Evolutionary conservation across 2,888 invertebrate species (phyloP).

Genomic region (Xestia sexstrigata): DNA sequence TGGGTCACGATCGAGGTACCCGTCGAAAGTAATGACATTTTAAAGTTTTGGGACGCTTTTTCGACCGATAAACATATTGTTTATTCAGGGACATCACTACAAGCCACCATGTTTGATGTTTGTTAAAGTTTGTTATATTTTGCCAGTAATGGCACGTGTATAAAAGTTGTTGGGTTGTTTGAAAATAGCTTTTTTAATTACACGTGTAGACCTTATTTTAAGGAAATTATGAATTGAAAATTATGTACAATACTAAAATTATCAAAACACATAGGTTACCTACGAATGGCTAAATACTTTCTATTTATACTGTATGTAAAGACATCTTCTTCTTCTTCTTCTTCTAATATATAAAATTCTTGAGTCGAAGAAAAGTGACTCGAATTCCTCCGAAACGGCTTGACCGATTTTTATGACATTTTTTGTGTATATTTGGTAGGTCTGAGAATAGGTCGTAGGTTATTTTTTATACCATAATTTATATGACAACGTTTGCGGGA

Average conservation of each 20-base stretch:
- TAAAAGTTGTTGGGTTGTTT: slow-evolving; percentile 26
- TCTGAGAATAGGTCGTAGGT: too few relatives aligned
- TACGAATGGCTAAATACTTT: background rate
- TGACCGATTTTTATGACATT: too few relatives aligned
- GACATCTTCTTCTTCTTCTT: too few relatives aligned
- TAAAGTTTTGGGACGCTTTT: slow-evolving; percentile 62
- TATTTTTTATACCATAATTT: too few relatives aligned
- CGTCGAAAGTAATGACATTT: slow-evolving; percentile 63
- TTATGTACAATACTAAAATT: background rate
- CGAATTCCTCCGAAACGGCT: too few relatives aligned
- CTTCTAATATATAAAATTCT: too few relatives aligned
- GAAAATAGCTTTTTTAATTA: slow-evolving; percentile 33
- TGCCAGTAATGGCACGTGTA: slow-evolving; percentile 10
- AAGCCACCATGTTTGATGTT: slow-evolving; percentile 51
- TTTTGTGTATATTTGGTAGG: too few relatives aligned
- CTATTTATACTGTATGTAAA: too few relatives aligned
- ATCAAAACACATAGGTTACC: background rate
- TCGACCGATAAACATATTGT: slow-evolving; percentile 43
- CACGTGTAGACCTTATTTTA: background rate
- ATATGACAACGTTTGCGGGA: too few relatives aligned
- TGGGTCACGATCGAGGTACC: slow-evolving; percentile 43
- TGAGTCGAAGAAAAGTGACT: too few relatives aligned
- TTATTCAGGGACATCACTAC: slow-evolving; percentile 54
- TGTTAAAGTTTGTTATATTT: slow-evolving; percentile 59
- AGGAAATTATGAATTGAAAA: background rate